Evolutionary conservation across 1,140 invertebrate genomes (phyloP).

Genomic region (Himalopsyche phryganea): DNA sequence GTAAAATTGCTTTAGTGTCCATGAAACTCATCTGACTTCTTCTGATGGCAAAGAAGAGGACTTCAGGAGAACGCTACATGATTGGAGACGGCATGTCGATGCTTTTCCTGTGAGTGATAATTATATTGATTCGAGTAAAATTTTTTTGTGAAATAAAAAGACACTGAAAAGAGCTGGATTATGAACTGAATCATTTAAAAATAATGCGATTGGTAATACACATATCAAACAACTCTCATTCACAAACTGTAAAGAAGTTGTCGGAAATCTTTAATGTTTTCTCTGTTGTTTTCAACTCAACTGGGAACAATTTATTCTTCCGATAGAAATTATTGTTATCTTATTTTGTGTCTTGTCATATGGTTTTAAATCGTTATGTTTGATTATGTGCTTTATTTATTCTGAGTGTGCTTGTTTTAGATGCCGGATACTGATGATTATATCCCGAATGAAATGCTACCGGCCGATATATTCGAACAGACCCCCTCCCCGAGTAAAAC

Average conservation of each 20-base stretch:
- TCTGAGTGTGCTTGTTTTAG: conserved; percentile 6
- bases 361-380: too few relatives aligned
- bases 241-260: not conserved
- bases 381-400: too few relatives aligned
- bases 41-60: conserved; percentile 15
- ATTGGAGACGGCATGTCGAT: conserved; percentile 26
- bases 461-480: conserved; percentile 8
- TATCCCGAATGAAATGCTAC: not conserved
- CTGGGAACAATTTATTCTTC: too few relatives aligned
- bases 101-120: conserved; percentile 17
- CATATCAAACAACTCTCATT: not conserved
- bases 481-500: conserved; percentile 12
- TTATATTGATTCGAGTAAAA: not conserved
- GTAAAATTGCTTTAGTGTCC: conserved; percentile 11
- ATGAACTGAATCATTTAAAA: too few relatives aligned
- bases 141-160: not conserved
- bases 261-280: not conserved
- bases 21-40: conserved; percentile 10
- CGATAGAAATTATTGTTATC: too few relatives aligned
- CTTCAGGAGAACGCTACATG: conserved; percentile 20
- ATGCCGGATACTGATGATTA: conserved; percentile 17
- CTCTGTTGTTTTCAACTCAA: too few relatives aligned
- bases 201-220: not conserved
- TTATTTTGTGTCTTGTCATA: too few relatives aligned
- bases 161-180: not conserved